Base-by-base conservation (phyloP, 2,888 invertebrate species). In the Phrixothrix hirtus region DNA sequence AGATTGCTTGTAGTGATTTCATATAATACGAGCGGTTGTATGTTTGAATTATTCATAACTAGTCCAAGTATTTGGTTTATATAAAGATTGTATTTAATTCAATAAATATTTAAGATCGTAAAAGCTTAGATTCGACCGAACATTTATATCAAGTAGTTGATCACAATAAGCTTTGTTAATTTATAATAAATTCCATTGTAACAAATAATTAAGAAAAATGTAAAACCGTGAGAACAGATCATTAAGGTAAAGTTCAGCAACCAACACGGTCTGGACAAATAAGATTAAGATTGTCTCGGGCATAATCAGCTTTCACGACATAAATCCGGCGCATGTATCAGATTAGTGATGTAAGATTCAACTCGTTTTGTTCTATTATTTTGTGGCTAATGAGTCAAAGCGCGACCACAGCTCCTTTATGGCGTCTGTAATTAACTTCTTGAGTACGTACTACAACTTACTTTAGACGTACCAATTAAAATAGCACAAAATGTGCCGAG, bases 271-370 rank as follows among this genome's bases (percentile, higher is more conserved):
- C 51, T 47, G 56, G 58, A 59, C 58, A 57, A 59, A 59, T 53
- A 53, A 48, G 54, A 57, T 57, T 57, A 51, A 52, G 55, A 51
- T 50, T 57, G 54, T 52, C 53, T 53, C 38, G 30, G 45, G 52
- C 48, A 47, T 52, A 59, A 59, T 58, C 57, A 55, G 57, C 48
- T 57, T 59, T 59, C 59, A 59, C 59, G 59, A 59, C 59, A 59
- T 59, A 59, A 59, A 58, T 59, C 54, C 55, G 50, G 49, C 39
- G 57, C 59, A 57, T 51, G 59, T 59, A 59, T 59, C 57, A 50
- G 59, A 59, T 59, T 57, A 57, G 42, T 17, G 45, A 47, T 47
- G 35, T 35, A 41, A 44, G 45, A 46, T 48, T 43, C 49, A 32
- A 49, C 36, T 49, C 29, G 38, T 51, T 47, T 52, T 51, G 43